Evolutionary conservation across 1,140 invertebrate genomes (phyloP).

Genomic region (Tetranychus urticae): DNA sequence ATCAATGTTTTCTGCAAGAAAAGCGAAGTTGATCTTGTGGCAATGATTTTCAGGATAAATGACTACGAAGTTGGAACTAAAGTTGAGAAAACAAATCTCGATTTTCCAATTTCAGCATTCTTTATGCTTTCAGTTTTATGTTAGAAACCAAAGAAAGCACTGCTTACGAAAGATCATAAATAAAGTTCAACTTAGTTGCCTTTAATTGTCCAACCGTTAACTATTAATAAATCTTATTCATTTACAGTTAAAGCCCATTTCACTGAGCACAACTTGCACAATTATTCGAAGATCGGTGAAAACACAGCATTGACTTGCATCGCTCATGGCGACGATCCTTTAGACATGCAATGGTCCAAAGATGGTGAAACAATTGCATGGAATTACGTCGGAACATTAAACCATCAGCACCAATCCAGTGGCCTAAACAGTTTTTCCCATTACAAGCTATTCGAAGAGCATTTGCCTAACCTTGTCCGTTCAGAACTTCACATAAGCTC

Average conservation of each 20-base stretch:
- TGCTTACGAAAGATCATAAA: too few relatives aligned
- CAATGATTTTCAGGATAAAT: neutral
- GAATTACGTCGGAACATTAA: neutral
- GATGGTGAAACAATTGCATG: slow-evolving; percentile 6
- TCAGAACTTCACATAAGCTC: neutral
- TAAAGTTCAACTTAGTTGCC: neutral
- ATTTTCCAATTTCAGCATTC: too few relatives aligned
- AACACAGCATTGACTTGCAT: slow-evolving; percentile 22
- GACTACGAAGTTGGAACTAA: neutral
- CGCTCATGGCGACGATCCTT: slow-evolving; percentile 12
- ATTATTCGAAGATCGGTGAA: slow-evolving; percentile 14
- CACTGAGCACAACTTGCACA: slow-evolving; percentile 11
- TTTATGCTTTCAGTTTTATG: too few relatives aligned
- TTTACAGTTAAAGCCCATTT: slow-evolving; percentile 11
- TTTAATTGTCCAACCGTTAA: neutral
- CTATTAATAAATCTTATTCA: neutral
- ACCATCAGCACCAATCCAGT: neutral
- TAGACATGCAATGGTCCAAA: neutral
- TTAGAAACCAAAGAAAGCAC: too few relatives aligned
- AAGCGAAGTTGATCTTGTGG: neutral
- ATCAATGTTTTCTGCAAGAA: neutral
- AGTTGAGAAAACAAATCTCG: too few relatives aligned
- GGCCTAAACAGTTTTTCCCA: neutral
- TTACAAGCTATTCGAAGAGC: neutral
- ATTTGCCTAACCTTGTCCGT: neutral